Base-by-base conservation (phyloP, 2,113 vertebrate species). In the Xerus inauris region DNA sequence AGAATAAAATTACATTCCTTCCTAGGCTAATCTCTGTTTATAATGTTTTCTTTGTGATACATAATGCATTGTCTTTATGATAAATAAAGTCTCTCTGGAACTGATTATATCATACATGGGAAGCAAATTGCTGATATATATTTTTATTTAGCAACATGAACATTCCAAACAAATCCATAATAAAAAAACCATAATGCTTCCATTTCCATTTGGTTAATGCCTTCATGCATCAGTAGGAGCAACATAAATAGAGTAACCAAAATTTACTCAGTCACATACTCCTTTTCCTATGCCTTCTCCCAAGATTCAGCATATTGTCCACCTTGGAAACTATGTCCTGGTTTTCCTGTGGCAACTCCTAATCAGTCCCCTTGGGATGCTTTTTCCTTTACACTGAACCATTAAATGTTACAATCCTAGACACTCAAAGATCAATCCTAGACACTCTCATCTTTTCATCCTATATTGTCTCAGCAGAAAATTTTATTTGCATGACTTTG, bases 101-200 rank as follows among this genome's bases (percentile, higher is more conserved):
- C 16, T 88, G 40, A 97, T 96, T 96, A 92, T 83, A 93, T 86
- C 73, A 91, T 90, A 95, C 57, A 82, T 91, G 89, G 95, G 86
- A 96, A 94, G 35, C 82, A 95, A 97, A 91, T 57, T 94, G n/a
- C 24, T 89, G 22, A 93, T 85, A 95, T 89, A 49, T 76, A 72
- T 71, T 95, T 94, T 91, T 91, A 92, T 92, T 97, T 93, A 96
- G 89, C n/a, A 94, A 79, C 76, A 96, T 59, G 38, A 95, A 69
- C 30, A 77, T 77, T 91, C 75, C 93, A 88, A 85, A 97, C 75
- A 62, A 92, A 81, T 93, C 89, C 77, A 69, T 76, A 88, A 73
- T 19, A 84, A 86, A 90, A 76, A 19, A 65, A 71, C 87, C 85
- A 85, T 65, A 80, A 87, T 65, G 65, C 45, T 54, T 81, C 77